A percentile compares a stretch with the other conserved stretches of the same genome.
phyloP scores from a whole-genome alignment of 23 tunicate genomes.

The Halocynthia roretzi region DNA sequence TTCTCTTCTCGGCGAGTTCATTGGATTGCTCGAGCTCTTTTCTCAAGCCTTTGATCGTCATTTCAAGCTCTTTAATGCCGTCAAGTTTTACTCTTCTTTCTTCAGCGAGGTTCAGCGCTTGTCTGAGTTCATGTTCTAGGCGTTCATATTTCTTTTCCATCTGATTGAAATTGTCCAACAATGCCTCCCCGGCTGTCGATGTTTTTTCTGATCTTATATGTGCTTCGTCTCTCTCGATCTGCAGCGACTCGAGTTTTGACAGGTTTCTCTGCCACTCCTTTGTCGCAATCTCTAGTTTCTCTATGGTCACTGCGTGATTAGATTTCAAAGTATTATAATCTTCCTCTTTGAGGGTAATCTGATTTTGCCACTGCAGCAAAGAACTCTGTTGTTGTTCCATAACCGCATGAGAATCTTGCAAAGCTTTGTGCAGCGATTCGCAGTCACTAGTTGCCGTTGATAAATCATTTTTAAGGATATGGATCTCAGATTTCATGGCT shows the following conservation, averaged over 20 bases:
- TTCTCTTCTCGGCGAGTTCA: constrained; percentile 84
- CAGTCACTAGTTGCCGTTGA: background rate
- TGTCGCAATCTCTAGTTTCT: constrained; percentile 18
- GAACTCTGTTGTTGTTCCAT: constrained; percentile 51
- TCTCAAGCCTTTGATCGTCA: background rate
- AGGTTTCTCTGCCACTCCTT: constrained; percentile 54
- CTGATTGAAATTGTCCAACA: constrained; percentile 3
- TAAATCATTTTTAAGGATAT: background rate
- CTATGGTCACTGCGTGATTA: background rate
- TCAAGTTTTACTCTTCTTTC: background rate
- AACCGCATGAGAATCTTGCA: constrained; percentile 64
- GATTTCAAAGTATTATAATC: constrained; percentile 24
- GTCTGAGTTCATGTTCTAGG: constrained; percentile 11
- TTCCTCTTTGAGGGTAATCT: constrained; percentile 18
- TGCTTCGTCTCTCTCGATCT: constrained; percentile 20
- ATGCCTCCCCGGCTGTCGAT: constrained; percentile 9
- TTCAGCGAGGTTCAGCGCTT: background rate
- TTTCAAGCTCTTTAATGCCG: background rate
- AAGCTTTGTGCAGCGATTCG: constrained; percentile 23
- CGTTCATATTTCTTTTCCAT: constrained; percentile 11
- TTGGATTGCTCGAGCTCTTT: constrained; percentile 1
- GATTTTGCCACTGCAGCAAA: constrained; percentile 21
- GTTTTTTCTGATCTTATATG: constrained; percentile 13
- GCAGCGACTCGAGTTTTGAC: constrained; percentile 17
- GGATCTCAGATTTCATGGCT: background rate